Percentiles rank a stretch among this genome's conserved stretches.
Conservation (phyloP, 2,797 vertebrate genomes). For the Paguma larvata region DNA sequence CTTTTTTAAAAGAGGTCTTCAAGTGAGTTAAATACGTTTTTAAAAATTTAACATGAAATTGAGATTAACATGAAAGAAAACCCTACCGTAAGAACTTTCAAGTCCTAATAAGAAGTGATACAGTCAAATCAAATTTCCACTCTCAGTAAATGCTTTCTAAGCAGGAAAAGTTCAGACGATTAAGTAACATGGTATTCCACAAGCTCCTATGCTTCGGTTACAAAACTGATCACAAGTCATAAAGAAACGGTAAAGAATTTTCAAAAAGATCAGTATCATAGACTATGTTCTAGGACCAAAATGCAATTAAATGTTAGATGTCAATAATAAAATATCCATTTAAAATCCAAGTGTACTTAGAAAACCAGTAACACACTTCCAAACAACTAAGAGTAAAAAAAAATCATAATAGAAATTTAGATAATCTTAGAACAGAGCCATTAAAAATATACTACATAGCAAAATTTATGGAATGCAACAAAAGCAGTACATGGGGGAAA, state of each 20-base stretch:
- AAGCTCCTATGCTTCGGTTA: conserved; percentile 10
- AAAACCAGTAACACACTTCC: not conserved
- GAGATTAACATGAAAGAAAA: conserved; percentile 63
- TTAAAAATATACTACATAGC: not conserved
- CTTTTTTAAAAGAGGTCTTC: not conserved
- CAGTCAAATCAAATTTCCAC: conserved; percentile 39
- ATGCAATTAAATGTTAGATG: not conserved
- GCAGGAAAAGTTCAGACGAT: not conserved
- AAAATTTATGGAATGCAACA: conserved; percentile 26
- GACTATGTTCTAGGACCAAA: not conserved
- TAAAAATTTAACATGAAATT: not conserved
- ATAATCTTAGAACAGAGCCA: not conserved
- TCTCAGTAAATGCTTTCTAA: not conserved
- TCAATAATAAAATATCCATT: not conserved
- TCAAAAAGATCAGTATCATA: not conserved
- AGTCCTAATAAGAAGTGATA: conserved; percentile 1
- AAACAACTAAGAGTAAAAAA: not conserved
- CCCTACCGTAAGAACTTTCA: not conserved
- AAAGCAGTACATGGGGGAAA: not conserved
- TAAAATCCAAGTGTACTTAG: not conserved
- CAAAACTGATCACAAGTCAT: not conserved
- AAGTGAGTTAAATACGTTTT: conserved; percentile 1
- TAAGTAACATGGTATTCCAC: not conserved
- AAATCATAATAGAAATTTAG: not conserved
- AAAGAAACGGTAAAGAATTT: not conserved